Conservation (phyloP, 1,140 invertebrate species). For the Tribolium madens region DNA sequence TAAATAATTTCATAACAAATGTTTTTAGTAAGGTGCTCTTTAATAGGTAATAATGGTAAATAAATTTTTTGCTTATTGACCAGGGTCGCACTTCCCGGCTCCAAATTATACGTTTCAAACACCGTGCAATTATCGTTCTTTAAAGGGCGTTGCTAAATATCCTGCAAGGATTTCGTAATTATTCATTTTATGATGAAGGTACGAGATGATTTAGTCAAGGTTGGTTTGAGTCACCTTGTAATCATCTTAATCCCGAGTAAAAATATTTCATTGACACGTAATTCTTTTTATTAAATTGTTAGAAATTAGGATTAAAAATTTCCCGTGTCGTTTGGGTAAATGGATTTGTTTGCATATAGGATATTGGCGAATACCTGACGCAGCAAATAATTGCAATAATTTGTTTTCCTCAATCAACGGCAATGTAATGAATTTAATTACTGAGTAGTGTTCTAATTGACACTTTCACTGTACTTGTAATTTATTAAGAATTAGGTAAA, state of each 20-base stretch:
- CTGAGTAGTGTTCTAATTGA: conserved; percentile 1
- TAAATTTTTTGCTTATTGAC: neutral
- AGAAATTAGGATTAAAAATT: neutral
- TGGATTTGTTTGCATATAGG: conserved; percentile 1
- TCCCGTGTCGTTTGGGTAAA: neutral
- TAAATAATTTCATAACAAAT: too few relatives aligned
- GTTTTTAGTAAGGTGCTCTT: too few relatives aligned
- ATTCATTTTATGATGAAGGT: neutral
- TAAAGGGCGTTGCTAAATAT: neutral
- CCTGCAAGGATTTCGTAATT: neutral
- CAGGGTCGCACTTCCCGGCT: neutral
- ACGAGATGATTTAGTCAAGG: conserved; percentile 18
- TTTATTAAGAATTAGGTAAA: conserved; percentile 12
- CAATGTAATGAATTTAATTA: conserved; percentile 21
- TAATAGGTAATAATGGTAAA: too few relatives aligned
- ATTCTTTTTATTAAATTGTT: conserved; percentile 9
- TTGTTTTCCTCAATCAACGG: conserved; percentile 12
- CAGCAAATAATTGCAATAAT: conserved; percentile 23
- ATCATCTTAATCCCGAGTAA: conserved; percentile 11
- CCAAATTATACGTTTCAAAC: neutral
- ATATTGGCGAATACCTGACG: conserved; percentile 1
- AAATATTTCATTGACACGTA: conserved; percentile 35
- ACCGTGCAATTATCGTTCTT: neutral
- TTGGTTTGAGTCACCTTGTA: conserved; percentile 27
- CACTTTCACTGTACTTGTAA: conserved; percentile 11